phyloP scores from a whole-genome alignment of 2,888 invertebrate species.

The Cantharis rustica region DNA sequence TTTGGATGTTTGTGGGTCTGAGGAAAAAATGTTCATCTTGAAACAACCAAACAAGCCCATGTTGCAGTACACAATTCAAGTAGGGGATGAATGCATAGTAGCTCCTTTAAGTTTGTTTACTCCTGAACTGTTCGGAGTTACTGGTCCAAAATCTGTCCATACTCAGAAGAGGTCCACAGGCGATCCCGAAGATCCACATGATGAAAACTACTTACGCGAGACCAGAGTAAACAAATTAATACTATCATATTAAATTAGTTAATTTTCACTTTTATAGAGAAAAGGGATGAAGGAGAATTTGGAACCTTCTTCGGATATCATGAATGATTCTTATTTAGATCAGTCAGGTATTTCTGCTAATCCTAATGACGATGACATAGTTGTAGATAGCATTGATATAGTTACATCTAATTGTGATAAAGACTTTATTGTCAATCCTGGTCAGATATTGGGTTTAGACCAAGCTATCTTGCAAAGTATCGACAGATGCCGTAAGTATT shows the following conservation, averaged over 20 bases:
- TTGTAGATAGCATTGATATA: conserved; percentile 67
- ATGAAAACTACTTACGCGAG: conserved; percentile 89
- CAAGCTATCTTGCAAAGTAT: conserved; percentile 91
- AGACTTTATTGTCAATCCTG: conserved; percentile 73
- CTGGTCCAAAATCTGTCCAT: conserved; percentile 74
- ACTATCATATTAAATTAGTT: background rate
- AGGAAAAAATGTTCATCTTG: conserved; percentile 79
- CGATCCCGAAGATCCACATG: conserved; percentile 92
- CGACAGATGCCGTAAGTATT: conserved; percentile 76
- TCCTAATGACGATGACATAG: conserved; percentile 70
- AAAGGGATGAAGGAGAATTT: conserved; percentile 65
- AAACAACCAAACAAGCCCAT: conserved; percentile 72
- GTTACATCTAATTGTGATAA: conserved; percentile 55
- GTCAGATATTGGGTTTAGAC: conserved; percentile 85
- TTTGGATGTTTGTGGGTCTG: conserved; percentile 85
- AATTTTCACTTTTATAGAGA: conserved; percentile 51
- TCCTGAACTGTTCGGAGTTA: conserved; percentile 85
- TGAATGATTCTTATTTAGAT: conserved; percentile 58
- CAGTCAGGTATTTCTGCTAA: conserved; percentile 59
- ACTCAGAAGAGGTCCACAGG: conserved; percentile 72
- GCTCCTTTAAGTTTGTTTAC: conserved; percentile 88
- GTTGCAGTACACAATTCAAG: conserved; percentile 76
- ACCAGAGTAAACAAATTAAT: conserved; percentile 65
- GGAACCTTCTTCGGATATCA: conserved; percentile 56
- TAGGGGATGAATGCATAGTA: conserved; percentile 91